phyloP scores from a whole-genome alignment of 2,888 invertebrate species.

The Drosophila trichaetosa region DNA sequence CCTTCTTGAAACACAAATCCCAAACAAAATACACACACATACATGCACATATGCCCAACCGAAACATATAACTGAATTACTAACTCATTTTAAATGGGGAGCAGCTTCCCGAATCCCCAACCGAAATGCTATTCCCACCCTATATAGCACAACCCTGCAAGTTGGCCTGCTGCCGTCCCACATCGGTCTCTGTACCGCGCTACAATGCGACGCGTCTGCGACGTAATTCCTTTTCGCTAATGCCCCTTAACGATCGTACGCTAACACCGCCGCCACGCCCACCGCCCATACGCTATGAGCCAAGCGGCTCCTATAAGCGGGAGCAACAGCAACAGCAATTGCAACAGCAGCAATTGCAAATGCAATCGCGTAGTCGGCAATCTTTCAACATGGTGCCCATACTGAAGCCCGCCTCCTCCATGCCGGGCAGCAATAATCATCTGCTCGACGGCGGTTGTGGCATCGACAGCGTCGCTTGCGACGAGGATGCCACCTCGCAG shows the following conservation, averaged over 20 bases:
- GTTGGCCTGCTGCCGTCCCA: slow-evolving; percentile 84
- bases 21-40: slow-evolving; percentile 39
- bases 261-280: slow-evolving; percentile 83
- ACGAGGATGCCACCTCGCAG: slow-evolving; percentile 52
- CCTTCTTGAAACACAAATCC: slow-evolving; percentile 38
- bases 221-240: slow-evolving; percentile 74
- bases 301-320: slow-evolving; percentile 28
- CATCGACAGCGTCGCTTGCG: slow-evolving; percentile 45
- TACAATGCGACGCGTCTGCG: slow-evolving; percentile 59
- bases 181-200: slow-evolving; percentile 82
- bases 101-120: slow-evolving; percentile 84
- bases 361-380: slow-evolving; percentile 58
- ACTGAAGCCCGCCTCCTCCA: slow-evolving; percentile 83
- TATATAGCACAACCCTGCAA: slow-evolving; percentile 84
- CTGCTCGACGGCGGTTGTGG: slow-evolving; percentile 54
- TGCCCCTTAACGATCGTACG: slow-evolving; percentile 56
- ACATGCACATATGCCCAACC: slow-evolving; percentile 12
- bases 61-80: slow-evolving; percentile 33
- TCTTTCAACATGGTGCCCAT: slow-evolving; percentile 82
- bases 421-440: slow-evolving; percentile 81
- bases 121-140: slow-evolving; percentile 85
- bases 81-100: slow-evolving; percentile 26
- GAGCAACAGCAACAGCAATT: slow-evolving; percentile 30
- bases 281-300: slow-evolving; percentile 70
- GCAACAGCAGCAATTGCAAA: slow-evolving; percentile 33